phyloP scores from a whole-genome alignment of 2,797 vertebrate species.

The Pipistrellus kuhlii region DNA sequence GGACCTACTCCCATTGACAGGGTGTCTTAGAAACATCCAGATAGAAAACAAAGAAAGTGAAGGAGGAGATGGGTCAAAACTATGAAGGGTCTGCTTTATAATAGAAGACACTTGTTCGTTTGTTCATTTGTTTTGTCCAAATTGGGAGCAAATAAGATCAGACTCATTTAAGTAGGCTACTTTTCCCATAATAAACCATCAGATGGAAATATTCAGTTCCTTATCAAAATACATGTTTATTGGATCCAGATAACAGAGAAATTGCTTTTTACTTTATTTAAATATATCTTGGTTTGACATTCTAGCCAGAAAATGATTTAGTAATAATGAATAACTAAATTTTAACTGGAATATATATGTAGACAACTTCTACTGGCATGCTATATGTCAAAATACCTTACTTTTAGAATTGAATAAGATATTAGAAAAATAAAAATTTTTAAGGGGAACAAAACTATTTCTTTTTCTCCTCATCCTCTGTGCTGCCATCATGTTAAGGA shows the following conservation, averaged over 20 bases:
- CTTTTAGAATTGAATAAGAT: neutral
- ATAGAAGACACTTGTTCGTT: neutral
- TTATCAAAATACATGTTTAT: slow-evolving; percentile 47
- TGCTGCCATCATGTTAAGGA: slow-evolving; percentile 57
- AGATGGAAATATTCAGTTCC: neutral
- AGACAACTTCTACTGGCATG: neutral
- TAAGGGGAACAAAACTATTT: neutral
- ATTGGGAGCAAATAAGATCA: neutral
- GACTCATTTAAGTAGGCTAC: neutral
- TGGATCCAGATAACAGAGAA: neutral
- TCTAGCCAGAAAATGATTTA: slow-evolving; percentile 23
- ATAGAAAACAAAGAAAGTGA: neutral
- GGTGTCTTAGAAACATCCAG: neutral
- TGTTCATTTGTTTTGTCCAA: neutral
- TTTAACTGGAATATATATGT: neutral
- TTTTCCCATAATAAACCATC: slow-evolving; percentile 38
- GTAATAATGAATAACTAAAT: neutral
- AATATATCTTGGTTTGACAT: slow-evolving; percentile 25
- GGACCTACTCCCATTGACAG: neutral
- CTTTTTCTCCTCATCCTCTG: slow-evolving; percentile 58
- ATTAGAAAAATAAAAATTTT: slow-evolving; percentile 27
- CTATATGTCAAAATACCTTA: neutral
- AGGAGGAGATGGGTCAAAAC: too few species aligned
- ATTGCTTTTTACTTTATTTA: slow-evolving; percentile 26
- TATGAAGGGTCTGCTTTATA: too few species aligned